Base-by-base conservation (phyloP, 2,113 vertebrate species). In the Tragulus kanchil region DNA sequence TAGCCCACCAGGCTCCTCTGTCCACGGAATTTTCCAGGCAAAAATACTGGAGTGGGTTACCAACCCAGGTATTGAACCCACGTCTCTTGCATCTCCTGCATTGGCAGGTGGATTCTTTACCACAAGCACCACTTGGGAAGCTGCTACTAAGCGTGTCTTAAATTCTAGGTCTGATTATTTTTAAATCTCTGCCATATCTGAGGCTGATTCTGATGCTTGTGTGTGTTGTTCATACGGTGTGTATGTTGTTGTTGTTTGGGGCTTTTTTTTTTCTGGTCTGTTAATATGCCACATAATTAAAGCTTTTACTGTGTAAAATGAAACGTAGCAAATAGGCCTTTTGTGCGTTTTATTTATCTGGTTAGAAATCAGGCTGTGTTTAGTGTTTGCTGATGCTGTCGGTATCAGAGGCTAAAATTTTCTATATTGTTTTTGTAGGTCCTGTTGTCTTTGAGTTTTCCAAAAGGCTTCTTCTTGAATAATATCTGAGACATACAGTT, bases 21-120 rank as follows among this genome's bases (percentile, higher is more conserved):
- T 21, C 69, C 69, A 25, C 45, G 45, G 11, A 25, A 73, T 45
- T 73, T 73, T 45, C 69, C 69, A 10, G 7, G 11, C 69, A 73
- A 73, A 42, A 64, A 73, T 42, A 25, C 69, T 73, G 11, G 69
- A 73, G 21, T 73, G 0, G 0, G 13, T 45, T 73, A 73, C 21
- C 0, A 0, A 73, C 1, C 11, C 42, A 12, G 0, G 36, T 10
- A 73, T 45, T 42, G 25, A 73, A 73, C 21, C 36, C 69, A 0
- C 2, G 21, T 45, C 36, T 10, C 36, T 25, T 25, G 69, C 19
- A 5, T 73, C 69, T 73, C 11, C 69, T 45, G 69, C 36, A 25
- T 25, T 73, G 69, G 69, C 21, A 73, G 69, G 13, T 45, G 69
- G 21, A 45, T 73, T 45, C 21, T 73, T 25, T 73, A 45, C 21